Conservation (phyloP, 1,140 invertebrate species). For the Trachelipus rathkii region DNA sequence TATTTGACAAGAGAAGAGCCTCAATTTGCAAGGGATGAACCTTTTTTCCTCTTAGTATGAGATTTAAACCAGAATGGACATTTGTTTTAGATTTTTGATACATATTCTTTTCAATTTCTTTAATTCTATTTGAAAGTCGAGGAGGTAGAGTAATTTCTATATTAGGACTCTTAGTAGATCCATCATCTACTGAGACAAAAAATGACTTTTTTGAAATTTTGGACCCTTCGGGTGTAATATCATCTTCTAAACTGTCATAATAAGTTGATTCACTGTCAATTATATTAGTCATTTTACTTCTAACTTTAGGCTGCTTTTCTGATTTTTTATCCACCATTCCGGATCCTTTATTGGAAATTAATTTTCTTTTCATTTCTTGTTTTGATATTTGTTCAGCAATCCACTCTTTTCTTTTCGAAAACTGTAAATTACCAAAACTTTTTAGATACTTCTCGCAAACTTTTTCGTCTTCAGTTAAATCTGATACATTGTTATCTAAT, state of each 20-base stretch:
- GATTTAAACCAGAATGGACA: not conserved
- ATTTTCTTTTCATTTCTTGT: not conserved
- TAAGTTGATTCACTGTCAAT: not conserved
- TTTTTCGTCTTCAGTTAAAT: not conserved
- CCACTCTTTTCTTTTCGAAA: slow-evolving; percentile 1
- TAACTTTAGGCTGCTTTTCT: no score
- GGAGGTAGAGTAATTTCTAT: not conserved
- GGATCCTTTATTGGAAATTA: not conserved
- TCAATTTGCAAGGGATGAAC: not conserved
- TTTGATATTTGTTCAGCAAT: not conserved
- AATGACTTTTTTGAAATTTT: not conserved
- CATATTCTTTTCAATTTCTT: not conserved
- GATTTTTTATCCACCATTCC: no score
- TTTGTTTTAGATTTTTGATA: not conserved
- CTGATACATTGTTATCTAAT: not conserved
- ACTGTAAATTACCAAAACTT: not conserved
- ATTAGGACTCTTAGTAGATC: not conserved
- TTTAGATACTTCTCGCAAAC: not conserved
- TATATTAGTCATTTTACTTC: not conserved
- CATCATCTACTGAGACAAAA: not conserved
- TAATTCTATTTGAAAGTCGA: not conserved
- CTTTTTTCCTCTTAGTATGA: not conserved
- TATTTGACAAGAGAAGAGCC: not conserved
- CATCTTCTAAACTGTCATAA: not conserved
- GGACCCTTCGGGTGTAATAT: not conserved